Base-by-base conservation (phyloP, 2,888 invertebrate genomes). In the Drosophila dives region DNA sequence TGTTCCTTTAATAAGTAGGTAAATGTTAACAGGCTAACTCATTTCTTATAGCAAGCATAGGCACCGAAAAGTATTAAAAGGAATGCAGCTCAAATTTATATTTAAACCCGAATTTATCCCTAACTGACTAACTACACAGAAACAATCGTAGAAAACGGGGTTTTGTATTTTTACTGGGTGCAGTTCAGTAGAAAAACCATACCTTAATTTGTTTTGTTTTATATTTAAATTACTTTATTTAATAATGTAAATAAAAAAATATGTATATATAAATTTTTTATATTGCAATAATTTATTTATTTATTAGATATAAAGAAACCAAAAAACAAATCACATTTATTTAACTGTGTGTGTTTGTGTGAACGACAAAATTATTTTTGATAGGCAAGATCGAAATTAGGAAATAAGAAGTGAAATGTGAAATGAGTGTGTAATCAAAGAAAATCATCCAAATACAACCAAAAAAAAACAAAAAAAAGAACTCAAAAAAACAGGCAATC, bases 401-500 rank as follows among this genome's bases (percentile, higher is more conserved):
- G 45, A 45, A 20, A 12, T 45, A 15, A 8, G 45, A 45, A 45
- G 8, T 45, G 42, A 42, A 40, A 34, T 23, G n/a, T 26, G 48
- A 33, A 49, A 32, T 32, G n/a, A 29, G 40, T 15, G 33, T 29
- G 12, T 29, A n/a, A 29, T 45, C 17, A 55, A 32, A 17, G 5
- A 42, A 23, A 45, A 45, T 23, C 38, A 38, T 10, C 38, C 17
- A 38, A 38, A 20, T 20, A 20, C 6, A 20, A 20, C 6, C 20
- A 12, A 12, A 42, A 45, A 42, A 12, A 42, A 12, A 11, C 20
- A 45, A 15, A 45, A 20, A 45, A 23, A 45, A 2, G 23, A 50
- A 32, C 42, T 64, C n/a, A 26, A 53, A 64, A 64, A 50, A 17
- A 64, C 51, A 45, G 36, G n/a, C 53, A 38, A 53, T 42, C 63